Evolutionary conservation across 37 sponge, comb jelly and placozoan species (phyloP), one percentile per base, ranked within the genome.

Genomic region (Ephydatia muelleri): DNA sequence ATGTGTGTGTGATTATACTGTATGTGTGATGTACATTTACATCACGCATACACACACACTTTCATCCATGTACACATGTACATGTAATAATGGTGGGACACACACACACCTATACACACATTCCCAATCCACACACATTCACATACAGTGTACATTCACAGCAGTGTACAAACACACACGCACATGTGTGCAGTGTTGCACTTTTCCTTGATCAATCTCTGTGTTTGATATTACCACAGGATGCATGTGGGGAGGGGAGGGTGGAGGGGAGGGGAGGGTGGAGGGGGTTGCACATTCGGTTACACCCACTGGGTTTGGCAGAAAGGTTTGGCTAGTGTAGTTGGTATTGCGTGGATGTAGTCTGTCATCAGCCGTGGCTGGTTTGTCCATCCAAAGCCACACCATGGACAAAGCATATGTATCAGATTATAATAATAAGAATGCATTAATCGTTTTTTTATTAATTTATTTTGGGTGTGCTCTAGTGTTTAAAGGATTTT

Each of bases 1-100:
- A 72, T 78, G 86, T 85, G 86, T 78, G 86, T 77, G 70, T 70
- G 79, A 69, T 57, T 78, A 57, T 78, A 72, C 22, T 0, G 70
- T 67, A 72, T 38, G 79, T 70, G 70, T 67, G 49, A n/a, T n/a
- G n/a, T n/a, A 5, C 5, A 9, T 25, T 30, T 3, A 5, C 37
- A 5, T 3, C 9, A 13, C 36, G 36, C 33, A 34, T 29, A 74
- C 75, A 74, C 33, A 19, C 37, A 34, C 5, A 74, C 75, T 35
- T 5, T 74, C 75, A 32, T 5, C 5, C 6, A 74, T 74, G 75
- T 3, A 3, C 36, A 19, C 36, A 32, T 30, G 75, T 74, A 23
- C n/a, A n/a, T n/a, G n/a, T n/a, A n/a, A n/a, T n/a, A n/a, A n/a
- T n/a, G n/a, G n/a, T n/a, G n/a, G n/a, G n/a, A n/a, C n/a, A n/a